These are phyloP conservation scores for Lepidurus packardi DNA, from an alignment of 1,140 invertebrate species.

Conservation along the genomic window DNA sequence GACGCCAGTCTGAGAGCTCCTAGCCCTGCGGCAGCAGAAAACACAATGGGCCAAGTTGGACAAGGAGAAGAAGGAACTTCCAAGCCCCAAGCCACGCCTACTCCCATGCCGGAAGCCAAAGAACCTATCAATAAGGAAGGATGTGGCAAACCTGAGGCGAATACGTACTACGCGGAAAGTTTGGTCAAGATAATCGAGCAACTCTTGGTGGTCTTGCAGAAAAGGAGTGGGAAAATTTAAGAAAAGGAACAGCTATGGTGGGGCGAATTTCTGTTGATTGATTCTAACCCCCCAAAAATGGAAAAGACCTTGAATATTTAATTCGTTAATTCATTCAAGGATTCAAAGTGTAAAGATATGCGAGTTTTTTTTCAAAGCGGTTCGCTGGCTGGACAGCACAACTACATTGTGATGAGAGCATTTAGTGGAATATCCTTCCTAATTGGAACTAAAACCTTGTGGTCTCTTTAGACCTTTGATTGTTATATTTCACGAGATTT, in stretches of 20 bases:
- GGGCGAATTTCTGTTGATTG: too few relatives aligned
- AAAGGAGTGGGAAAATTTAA: background rate
- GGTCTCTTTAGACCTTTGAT: too few relatives aligned
- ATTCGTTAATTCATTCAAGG: background rate
- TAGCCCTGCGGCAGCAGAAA: background rate
- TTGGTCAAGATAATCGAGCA: conserved; percentile 3
- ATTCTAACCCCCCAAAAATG: too few relatives aligned
- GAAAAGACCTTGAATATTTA: too few relatives aligned
- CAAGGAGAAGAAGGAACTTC: background rate
- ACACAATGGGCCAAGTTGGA: background rate
- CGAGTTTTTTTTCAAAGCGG: background rate
- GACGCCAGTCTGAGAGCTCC: background rate
- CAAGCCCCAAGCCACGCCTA: background rate
- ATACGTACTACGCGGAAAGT: background rate
- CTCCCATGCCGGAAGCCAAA: background rate
- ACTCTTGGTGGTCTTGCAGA: background rate
- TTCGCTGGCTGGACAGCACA: background rate
- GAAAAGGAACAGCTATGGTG: background rate
- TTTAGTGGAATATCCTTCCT: too few relatives aligned
- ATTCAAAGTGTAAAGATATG: background rate
- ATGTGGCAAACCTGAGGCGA: background rate
- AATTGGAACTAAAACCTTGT: too few relatives aligned
- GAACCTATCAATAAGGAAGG: background rate
- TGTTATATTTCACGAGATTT: too few relatives aligned
- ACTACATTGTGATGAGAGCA: conserved; percentile 10